Base-by-base conservation (phyloP, 2,113 vertebrate species). In the Romanogobio albipinnatus region DNA sequence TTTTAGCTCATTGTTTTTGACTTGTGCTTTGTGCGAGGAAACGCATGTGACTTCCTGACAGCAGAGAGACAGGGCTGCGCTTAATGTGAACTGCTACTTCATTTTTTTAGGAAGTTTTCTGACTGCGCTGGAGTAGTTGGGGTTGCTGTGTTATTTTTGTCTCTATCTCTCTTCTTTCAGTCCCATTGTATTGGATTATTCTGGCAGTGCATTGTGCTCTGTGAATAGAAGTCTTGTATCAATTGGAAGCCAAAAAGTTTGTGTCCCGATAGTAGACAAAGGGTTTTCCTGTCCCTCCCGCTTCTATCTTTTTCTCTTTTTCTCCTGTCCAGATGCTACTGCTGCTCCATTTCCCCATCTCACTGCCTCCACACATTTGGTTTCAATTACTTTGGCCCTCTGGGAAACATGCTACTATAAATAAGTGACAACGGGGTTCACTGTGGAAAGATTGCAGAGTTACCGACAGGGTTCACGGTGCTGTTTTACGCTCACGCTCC, bases 51-150 rank as follows among this genome's bases (percentile, higher is more conserved):
- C 5, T 10, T 81, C 47, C 43, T 85, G 78, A 86, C 91, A 88
- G 64, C 29, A 76, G 87, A 95, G 94, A 92, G 93, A 93, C 19
- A 61, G 45, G 81, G 56, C 9, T 58, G 45, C 2, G 64, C 33
- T 66, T 80, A 53, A 61, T 64, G 6, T 64, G 81, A 49, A 73
- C 14, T 11, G 49, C 68, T 87, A 74, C 83, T 62, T 87, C 29
- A 39, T 56, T 85, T 79, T 79, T 77, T 56, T 9, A 53, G 43
- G 59, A 47, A 24, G 22, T 81, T 61, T 62, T 24, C 75, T 24
- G 11, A 68, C 62, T 62, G 26, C 13, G 13, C 11, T 45, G 24
- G 22, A 71, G 66, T 39, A 59, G 82, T 73, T 81, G 8, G 17
- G 9, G 45, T 43, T 45, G 11, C 53, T 45, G 45, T 10, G 51